Conservation (phyloP, 2,888 invertebrate species). For the Dynastes tityus region DNA sequence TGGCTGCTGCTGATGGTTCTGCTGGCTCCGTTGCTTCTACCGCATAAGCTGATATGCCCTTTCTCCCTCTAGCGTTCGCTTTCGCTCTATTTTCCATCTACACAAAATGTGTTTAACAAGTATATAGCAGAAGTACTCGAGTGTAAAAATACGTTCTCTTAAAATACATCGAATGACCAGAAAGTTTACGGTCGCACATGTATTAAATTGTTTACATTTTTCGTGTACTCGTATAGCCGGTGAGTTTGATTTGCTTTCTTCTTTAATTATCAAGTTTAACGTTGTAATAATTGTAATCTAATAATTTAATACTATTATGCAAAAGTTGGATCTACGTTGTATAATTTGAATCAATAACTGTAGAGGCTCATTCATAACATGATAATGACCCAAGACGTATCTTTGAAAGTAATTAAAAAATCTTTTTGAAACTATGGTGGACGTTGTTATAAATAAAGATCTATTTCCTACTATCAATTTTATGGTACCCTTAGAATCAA, state of each 20-base stretch:
- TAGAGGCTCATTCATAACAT: too few relatives aligned
- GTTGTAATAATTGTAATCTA: background rate
- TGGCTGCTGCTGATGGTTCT: slow-evolving; percentile 21
- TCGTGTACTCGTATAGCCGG: background rate
- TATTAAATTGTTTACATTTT: slow-evolving; percentile 44
- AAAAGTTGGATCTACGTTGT: too few relatives aligned
- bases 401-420: too few relatives aligned
- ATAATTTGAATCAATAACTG: too few relatives aligned
- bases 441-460: too few relatives aligned
- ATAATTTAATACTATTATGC: too few relatives aligned
- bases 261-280: slow-evolving; percentile 12
- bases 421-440: too few relatives aligned
- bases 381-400: too few relatives aligned
- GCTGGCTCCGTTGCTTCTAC: slow-evolving; percentile 29
- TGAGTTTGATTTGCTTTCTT: slow-evolving; percentile 19
- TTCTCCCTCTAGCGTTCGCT: slow-evolving; percentile 16
- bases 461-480: too few relatives aligned
- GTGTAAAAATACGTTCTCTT: slow-evolving; percentile 46
- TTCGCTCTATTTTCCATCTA: slow-evolving; percentile 43
- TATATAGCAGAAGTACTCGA: slow-evolving; percentile 41
- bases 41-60: slow-evolving; percentile 13
- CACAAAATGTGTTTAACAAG: slow-evolving; percentile 43
- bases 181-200: slow-evolving; percentile 35
- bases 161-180: slow-evolving; percentile 46
- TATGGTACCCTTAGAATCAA: too few relatives aligned